Conservation (phyloP, 1,140 invertebrate genomes). For the Penaeus chinensis region DNA sequence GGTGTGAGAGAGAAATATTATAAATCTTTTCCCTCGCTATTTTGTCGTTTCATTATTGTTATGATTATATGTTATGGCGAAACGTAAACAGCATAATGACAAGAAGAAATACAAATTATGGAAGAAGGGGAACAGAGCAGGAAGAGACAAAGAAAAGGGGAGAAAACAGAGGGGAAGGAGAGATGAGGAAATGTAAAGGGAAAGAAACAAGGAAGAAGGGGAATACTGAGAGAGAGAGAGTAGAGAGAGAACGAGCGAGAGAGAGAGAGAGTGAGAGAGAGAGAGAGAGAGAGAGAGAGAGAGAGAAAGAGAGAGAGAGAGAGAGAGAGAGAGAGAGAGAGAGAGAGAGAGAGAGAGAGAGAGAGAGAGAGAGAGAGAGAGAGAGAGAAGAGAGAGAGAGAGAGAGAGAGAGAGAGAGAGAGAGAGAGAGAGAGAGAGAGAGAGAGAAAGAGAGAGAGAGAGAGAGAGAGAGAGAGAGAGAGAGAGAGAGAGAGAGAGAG, state of each 20-base stretch:
- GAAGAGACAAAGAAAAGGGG: too few relatives aligned
- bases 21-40: too few relatives aligned
- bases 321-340: neutral
- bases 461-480: constrained; percentile 9
- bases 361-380: constrained; percentile 15
- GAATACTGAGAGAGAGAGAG: too few relatives aligned
- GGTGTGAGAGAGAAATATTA: neutral
- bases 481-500: constrained; percentile 9
- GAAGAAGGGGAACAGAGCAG: too few relatives aligned
- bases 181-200: too few relatives aligned
- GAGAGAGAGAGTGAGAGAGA: neutral
- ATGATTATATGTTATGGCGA: too few relatives aligned
- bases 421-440: neutral
- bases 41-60: too few relatives aligned
- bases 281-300: neutral
- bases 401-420: neutral
- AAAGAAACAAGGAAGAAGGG: too few relatives aligned
- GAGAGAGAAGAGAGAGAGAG: neutral
- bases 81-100: too few relatives aligned
- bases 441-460: neutral
- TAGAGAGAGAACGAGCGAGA: too few relatives aligned
- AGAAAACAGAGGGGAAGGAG: too few relatives aligned
- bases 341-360: neutral
- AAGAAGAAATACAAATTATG: too few relatives aligned
- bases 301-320: neutral